phyloP scores from a whole-genome alignment of 2,797 vertebrate genomes.

The Sebastes taczanowskii region DNA sequence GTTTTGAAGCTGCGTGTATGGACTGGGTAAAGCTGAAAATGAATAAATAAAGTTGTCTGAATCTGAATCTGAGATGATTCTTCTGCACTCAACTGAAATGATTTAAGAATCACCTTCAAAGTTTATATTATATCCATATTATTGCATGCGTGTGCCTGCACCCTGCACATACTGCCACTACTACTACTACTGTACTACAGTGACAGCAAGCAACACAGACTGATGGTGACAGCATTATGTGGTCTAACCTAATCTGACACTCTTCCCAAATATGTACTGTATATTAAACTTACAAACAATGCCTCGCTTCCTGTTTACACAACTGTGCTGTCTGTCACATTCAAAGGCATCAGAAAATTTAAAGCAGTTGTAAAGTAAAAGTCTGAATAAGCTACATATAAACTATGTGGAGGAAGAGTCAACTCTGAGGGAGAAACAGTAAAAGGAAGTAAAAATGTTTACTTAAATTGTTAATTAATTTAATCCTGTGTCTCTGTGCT shows the following conservation, averaged over 20 bases:
- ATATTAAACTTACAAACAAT: neutral
- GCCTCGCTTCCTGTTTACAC: neutral
- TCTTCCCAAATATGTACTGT: neutral
- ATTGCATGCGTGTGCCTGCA: neutral
- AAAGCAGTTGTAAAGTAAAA: neutral
- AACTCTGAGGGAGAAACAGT: neutral
- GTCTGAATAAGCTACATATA: neutral
- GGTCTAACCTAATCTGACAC: neutral
- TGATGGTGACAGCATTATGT: neutral
- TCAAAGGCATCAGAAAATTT: neutral
- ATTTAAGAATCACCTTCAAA: conserved; percentile 24
- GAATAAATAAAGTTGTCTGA: no score
- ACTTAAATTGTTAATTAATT: neutral
- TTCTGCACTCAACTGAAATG: conserved; percentile 24
- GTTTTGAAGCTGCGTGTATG: no score
- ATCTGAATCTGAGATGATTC: neutral
- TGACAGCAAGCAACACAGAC: neutral
- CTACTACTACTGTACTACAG: neutral
- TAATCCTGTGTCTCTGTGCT: neutral
- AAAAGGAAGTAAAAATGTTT: neutral
- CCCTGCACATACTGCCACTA: neutral
- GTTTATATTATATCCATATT: neutral
- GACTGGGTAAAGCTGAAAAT: no score
- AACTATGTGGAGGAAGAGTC: neutral
- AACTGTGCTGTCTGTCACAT: neutral